phyloP scores from a whole-genome alignment of 2,888 invertebrate species.

The Eremobia ochroleuca region DNA sequence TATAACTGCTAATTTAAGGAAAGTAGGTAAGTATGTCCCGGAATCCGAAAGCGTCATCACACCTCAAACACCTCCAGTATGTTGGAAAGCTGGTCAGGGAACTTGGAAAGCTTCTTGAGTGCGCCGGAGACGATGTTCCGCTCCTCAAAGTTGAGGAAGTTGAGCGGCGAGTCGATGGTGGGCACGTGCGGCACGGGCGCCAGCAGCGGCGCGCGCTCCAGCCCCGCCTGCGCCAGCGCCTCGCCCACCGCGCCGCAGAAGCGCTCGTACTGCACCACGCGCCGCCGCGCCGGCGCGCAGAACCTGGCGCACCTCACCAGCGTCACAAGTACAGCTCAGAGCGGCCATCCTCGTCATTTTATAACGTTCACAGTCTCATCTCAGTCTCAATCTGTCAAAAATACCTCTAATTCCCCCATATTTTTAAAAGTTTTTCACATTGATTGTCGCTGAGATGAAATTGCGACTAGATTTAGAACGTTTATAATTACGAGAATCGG shows the following conservation, averaged over 20 bases:
- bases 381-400: too few species aligned
- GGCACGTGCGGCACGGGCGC: constrained; percentile 94
- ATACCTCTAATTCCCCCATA: too few species aligned
- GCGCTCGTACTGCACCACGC: constrained; percentile 92
- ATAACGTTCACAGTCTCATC: too few species aligned
- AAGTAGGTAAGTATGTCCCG: neutral
- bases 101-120: constrained; percentile 92
- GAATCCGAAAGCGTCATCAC: constrained; percentile 6
- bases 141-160: constrained; percentile 94
- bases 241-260: constrained; percentile 93
- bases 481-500: too few species aligned
- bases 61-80: constrained; percentile 93
- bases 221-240: constrained; percentile 92
- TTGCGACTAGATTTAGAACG: too few species aligned
- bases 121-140: constrained; percentile 92
- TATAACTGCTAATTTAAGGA: neutral
- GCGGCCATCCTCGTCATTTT: too few species aligned
- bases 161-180: constrained; percentile 91
- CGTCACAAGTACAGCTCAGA: neutral
- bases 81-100: constrained; percentile 93
- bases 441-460: too few species aligned
- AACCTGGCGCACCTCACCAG: constrained; percentile 87
- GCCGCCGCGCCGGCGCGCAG: constrained; percentile 91
- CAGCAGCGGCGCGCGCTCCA: constrained; percentile 93
- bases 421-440: too few species aligned